Evolutionary conservation across 2,113 vertebrate genomes (phyloP).

Genomic region (Aphelocoma coerulescens): DNA sequence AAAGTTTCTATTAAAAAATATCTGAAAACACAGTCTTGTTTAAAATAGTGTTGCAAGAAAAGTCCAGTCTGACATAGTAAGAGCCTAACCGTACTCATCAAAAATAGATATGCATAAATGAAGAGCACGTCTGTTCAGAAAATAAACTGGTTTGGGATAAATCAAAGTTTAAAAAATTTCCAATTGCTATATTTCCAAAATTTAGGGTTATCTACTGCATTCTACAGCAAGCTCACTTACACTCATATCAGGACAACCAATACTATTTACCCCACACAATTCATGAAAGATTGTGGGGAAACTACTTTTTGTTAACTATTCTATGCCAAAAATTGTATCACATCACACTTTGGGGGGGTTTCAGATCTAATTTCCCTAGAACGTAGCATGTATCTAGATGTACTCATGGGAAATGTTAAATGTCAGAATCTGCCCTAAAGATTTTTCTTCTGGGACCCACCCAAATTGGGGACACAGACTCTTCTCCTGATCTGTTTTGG

Average conservation of each 20-base stretch:
- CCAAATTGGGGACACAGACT: neutral
- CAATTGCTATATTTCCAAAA: neutral
- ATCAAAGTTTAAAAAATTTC: neutral
- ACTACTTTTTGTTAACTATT: neutral
- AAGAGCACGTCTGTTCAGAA: neutral
- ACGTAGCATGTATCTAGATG: neutral
- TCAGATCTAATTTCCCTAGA: neutral
- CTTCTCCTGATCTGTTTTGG: neutral
- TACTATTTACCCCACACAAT: neutral
- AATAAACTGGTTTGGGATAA: neutral
- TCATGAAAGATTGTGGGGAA: neutral
- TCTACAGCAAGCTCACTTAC: neutral
- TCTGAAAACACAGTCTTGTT: neutral
- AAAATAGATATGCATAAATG: neutral
- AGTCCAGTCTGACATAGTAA: neutral
- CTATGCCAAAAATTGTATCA: neutral
- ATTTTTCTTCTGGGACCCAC: neutral
- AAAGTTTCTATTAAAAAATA: neutral
- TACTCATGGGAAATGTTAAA: neutral
- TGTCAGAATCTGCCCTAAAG: neutral
- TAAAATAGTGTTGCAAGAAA: neutral
- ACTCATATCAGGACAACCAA: neutral
- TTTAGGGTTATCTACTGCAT: neutral
- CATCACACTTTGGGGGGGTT: neutral
- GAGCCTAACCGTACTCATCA: neutral